Evolutionary conservation across 2,888 invertebrate genomes (phyloP), one percentile per base, ranked within the genome.

Genomic region (Hedychridium roseum): DNA sequence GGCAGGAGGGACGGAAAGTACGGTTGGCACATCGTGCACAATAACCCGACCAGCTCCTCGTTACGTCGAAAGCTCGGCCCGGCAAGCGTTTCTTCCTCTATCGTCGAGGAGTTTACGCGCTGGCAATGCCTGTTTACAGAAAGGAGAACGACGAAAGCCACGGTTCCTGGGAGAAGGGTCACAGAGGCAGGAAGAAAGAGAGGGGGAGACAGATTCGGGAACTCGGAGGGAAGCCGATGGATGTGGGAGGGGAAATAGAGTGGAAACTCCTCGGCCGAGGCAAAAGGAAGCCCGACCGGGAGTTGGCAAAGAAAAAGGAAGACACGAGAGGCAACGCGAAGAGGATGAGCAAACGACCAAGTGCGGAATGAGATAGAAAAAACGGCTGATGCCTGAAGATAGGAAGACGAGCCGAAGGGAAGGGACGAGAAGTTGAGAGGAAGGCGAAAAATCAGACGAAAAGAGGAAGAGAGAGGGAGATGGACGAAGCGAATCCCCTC

Each of bases 91-190:
- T 28, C 45, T 54, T 50, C 26, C 39, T 50, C 39, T 42, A 44
- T 28, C 39, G 38, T 16, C 15, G 26, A 39, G 34, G 40, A n/a
- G 34, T 52, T 60, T 43, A 52, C 66, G 50, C 52, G 49, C 49
- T 40, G 45, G 43, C 36, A 50, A 45, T 51, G 54, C 35, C 40
- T 51, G 44, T 56, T 62, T 57, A 55, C 50, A 43, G 14, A 46
- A 37, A 46, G 20, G 17, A n/a, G 14, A 9, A 31, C 15, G 6
- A 6, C 31, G 31, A 31, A 31, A 31, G 14, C 12, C 6, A 31
- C 6, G 23, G 9, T n/a, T n/a, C n/a, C n/a, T n/a, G n/a, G n/a
- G n/a, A n/a, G n/a, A n/a, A n/a, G n/a, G n/a, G n/a, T n/a, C n/a
- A n/a, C n/a, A n/a, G n/a, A n/a, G n/a, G n/a, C n/a, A 35, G 23